These are phyloP conservation scores for Drosophila mauritiana DNA, from an alignment of 1,140 invertebrate genomes.

Conservation along the genomic window DNA sequence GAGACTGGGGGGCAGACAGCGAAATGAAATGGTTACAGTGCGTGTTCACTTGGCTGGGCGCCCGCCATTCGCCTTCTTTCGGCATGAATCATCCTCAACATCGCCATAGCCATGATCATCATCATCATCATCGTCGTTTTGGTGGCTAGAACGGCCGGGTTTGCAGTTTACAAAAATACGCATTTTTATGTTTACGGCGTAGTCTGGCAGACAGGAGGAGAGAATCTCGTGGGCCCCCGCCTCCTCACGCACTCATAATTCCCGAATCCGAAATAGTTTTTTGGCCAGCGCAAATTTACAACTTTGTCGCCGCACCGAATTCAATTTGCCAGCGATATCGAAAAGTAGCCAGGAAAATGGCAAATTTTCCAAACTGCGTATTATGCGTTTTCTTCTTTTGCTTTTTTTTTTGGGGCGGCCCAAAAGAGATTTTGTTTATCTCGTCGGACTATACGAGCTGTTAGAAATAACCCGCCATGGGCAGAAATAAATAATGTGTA, in stretches of 20 bases:
- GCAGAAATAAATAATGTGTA: constrained; percentile 59
- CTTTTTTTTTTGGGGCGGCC: too few relatives aligned
- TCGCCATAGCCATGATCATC: constrained; percentile 7
- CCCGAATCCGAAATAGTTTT: constrained; percentile 69
- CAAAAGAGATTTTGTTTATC: constrained; percentile 44
- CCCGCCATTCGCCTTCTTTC: constrained; percentile 67
- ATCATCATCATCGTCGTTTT: constrained; percentile 19
- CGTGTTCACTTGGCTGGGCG: constrained; percentile 74
- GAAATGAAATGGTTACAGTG: constrained; percentile 61
- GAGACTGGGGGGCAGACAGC: constrained; percentile 34
- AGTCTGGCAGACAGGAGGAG: constrained; percentile 32
- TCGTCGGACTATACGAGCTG: constrained; percentile 50
- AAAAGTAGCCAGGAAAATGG: constrained; percentile 21
- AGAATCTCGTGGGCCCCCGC: constrained; percentile 7
- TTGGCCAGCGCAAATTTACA: constrained; percentile 64
- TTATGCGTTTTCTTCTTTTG: background rate
- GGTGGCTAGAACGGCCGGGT: constrained; percentile 15
- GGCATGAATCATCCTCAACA: constrained; percentile 68
- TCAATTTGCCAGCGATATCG: constrained; percentile 50
- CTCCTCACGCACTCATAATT: constrained; percentile 74
- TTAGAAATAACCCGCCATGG: constrained; percentile 48
- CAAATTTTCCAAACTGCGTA: constrained; percentile 51
- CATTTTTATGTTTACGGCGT: constrained; percentile 81
- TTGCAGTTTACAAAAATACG: constrained; percentile 80
- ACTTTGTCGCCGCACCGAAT: constrained; percentile 60